Evolutionary conservation across 2,888 invertebrate genomes (phyloP).

Genomic region (Aporophyla lueneburgensis): DNA sequence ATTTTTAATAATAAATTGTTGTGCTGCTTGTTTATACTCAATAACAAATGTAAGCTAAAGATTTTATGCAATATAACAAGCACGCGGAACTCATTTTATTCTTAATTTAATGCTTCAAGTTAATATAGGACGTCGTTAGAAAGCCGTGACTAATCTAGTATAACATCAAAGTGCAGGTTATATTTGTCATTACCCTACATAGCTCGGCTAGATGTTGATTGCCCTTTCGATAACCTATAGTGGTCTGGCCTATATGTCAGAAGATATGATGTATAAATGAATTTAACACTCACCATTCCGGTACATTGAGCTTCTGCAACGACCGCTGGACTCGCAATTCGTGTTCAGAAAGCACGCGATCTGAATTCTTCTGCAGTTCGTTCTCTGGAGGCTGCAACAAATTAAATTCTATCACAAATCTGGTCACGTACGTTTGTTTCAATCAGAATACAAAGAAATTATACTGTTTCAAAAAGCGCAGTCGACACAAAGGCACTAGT

Average conservation of each 20-base stretch:
- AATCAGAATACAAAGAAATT: slow-evolving; percentile 35
- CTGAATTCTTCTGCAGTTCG: slow-evolving; percentile 96
- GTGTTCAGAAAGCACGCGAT: slow-evolving; percentile 97
- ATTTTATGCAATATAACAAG: slow-evolving; percentile 25
- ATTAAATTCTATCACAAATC: slow-evolving; percentile 46
- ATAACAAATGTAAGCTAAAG: slow-evolving; percentile 26
- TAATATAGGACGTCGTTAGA: slow-evolving; percentile 42
- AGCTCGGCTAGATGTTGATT: slow-evolving; percentile 56
- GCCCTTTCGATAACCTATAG: slow-evolving; percentile 61
- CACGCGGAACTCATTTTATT: slow-evolving; percentile 17
- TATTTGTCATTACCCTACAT: slow-evolving; percentile 63
- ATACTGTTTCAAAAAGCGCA: slow-evolving; percentile 47
- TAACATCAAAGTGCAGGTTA: slow-evolving; percentile 57
- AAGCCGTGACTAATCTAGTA: slow-evolving; percentile 55
- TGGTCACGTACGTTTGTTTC: slow-evolving; percentile 19
- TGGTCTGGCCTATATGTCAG: slow-evolving; percentile 40
- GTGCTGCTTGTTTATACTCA: slow-evolving; percentile 13
- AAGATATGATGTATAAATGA: slow-evolving; percentile 37
- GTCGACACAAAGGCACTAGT: slow-evolving; percentile 39
- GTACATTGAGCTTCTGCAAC: slow-evolving; percentile 97
- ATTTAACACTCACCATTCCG: slow-evolving; percentile 94
- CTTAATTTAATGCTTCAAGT: slow-evolving; percentile 34
- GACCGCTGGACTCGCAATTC: slow-evolving; percentile 98
- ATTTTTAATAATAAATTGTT: slow-evolving; percentile 1
- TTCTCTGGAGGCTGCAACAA: slow-evolving; percentile 97